These are phyloP conservation scores for Isurus oxyrinchus DNA, from an alignment of 2,113 vertebrate genomes.

Conservation along the genomic window DNA sequence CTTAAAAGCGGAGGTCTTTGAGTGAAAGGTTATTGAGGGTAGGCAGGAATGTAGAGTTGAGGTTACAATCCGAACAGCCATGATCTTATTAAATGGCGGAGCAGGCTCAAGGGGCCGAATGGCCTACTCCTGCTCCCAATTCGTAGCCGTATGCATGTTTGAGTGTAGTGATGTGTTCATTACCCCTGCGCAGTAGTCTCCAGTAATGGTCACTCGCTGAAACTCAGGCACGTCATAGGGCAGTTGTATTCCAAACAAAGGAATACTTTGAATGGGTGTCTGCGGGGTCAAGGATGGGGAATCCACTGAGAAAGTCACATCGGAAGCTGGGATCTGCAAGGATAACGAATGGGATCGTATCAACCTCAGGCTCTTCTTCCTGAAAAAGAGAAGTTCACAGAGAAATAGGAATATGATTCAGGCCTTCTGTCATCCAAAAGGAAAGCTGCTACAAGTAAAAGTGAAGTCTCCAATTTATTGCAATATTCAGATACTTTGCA, in stretches of 20 bases:
- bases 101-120: too few species aligned
- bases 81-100: too few species aligned
- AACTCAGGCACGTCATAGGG: conserved; percentile 71
- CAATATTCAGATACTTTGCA: not conserved
- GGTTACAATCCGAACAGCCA: too few species aligned
- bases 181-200: conserved; percentile 97
- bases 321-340: conserved; percentile 67
- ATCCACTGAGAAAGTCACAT: conserved; percentile 53
- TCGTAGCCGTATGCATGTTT: too few species aligned
- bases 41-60: too few species aligned
- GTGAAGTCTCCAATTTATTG: not conserved
- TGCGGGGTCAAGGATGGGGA: conserved; percentile 54
- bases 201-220: conserved; percentile 89
- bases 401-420: not conserved
- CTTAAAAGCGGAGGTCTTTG: too few species aligned
- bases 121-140: too few species aligned
- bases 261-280: conserved; percentile 44
- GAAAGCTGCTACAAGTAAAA: not conserved
- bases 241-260: conserved; percentile 43
- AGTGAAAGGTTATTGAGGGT: too few species aligned
- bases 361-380: conserved; percentile 88
- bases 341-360: conserved; percentile 86
- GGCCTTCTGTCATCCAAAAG: too few species aligned
- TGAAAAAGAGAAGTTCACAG: conserved; percentile 45
- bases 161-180: conserved; percentile 43